Conservation (phyloP, 2,888 invertebrate species). For the Sepiola atlantica region DNA sequence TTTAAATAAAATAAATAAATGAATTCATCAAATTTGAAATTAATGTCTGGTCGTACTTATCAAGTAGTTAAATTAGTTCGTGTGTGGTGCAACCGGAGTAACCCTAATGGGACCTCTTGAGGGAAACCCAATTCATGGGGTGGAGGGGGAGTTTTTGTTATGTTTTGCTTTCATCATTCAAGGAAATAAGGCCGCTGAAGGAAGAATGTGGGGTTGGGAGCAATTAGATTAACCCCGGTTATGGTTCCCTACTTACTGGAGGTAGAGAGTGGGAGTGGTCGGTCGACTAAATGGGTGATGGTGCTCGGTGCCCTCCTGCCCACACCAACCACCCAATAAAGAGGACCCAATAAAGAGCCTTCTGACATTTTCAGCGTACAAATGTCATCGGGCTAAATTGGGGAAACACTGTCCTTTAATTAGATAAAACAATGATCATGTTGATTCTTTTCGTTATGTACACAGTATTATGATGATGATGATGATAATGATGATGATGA, state of each 20-base stretch:
- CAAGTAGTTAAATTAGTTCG: not conserved
- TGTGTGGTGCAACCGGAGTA: not conserved
- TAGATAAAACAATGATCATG: not conserved
- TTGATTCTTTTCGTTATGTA: not conserved
- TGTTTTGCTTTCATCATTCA: not conserved
- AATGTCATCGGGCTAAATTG: not conserved
- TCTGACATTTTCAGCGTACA: not conserved
- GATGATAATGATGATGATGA: not conserved
- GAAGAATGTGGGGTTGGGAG: not conserved
- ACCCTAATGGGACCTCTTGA: not conserved
- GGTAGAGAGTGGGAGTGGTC: too few relatives aligned
- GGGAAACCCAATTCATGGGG: not conserved
- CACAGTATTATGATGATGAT: not conserved
- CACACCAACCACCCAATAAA: not conserved
- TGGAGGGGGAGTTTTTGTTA: too few relatives aligned
- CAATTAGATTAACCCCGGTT: not conserved
- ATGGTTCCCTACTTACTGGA: not conserved
- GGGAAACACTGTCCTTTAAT: conserved; percentile 32
- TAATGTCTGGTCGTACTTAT: not conserved
- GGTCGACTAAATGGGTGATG: not conserved
- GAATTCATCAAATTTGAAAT: not conserved
- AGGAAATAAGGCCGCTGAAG: not conserved
- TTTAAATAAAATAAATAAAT: too few relatives aligned
- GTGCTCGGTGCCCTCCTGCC: not conserved
- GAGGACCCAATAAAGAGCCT: not conserved